Base-by-base conservation (phyloP, 2,113 vertebrate genomes). In the Nyctibius bracteatus region DNA sequence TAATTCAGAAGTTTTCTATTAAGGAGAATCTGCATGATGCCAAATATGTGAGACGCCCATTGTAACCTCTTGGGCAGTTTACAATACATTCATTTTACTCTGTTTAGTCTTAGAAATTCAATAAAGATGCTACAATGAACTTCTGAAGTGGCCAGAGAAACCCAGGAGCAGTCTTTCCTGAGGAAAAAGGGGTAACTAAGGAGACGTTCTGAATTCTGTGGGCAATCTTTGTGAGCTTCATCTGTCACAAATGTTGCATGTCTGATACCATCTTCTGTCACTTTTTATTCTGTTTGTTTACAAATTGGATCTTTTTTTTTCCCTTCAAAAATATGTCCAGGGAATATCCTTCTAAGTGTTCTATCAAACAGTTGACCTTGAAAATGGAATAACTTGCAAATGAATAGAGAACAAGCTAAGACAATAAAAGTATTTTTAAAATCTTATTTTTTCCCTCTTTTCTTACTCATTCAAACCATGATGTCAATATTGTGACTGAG, bases 231-330 rank as follows among this genome's bases (percentile, higher is more conserved):
- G 61, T 79, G 79, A 96, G 71, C 66, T 93, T 92, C 87, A 90
- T 96, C 94, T 96, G 94, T 96, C 96, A 97, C 73, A 87, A 96
- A 85, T 82, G 41, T 96, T 94, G 68, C 23, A 75, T 79, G 71
- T 95, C 96, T 96, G 81, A 91, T 82, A 94, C n/a, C 37, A 74
- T 94, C 52, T 91, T 92, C 96, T 97, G 96, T 96, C 95, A 94
- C 94, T 89, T 97, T 94, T 84, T 92, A 94, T 96, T 95, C 94
- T 66, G 66, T 90, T 96, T 96, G 86, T 91, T 96, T 96, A 94
- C 94, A 95, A 93, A 96, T 81, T 43, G 22, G 20, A 39, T 58
- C 87, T 84, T 66, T 82, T 84, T 90, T 17, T 14, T 17, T 14
- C 28, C 44, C 55, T 25, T 81, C 65, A 95, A 95, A 96, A 90